A percentile compares a stretch with the other conserved stretches of the same genome.
Evolutionary conservation across 1,140 invertebrate genomes (phyloP).

Genomic region (Cyrtorhinus lividipennis): DNA sequence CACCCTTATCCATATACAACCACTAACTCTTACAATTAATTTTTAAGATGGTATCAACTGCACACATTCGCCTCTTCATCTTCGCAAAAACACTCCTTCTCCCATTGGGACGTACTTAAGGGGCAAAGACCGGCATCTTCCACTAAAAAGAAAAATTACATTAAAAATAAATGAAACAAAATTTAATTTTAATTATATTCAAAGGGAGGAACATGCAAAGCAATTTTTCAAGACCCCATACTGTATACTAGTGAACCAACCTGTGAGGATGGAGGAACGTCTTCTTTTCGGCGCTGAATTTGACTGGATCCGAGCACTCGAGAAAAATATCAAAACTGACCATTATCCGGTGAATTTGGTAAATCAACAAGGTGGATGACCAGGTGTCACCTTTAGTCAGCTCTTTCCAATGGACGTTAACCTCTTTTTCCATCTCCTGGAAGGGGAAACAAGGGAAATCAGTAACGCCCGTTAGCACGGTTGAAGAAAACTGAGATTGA

Average conservation of each 20-base stretch:
- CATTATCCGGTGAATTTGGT: slow-evolving; percentile 62
- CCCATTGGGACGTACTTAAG: slow-evolving; percentile 17
- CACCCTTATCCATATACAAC: too few species aligned
- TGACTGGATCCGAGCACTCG: slow-evolving; percentile 46
- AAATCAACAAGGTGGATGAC: slow-evolving; percentile 42
- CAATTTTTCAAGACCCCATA: neutral
- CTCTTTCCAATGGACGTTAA: slow-evolving; percentile 36
- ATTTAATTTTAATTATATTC: neutral
- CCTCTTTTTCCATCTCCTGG: slow-evolving; percentile 39
- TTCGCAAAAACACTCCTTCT: neutral
- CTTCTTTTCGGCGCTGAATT: slow-evolving; percentile 54
- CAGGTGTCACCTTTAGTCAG: slow-evolving; percentile 25
- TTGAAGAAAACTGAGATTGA: too few species aligned
- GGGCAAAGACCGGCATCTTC: slow-evolving; percentile 16
- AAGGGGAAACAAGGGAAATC: neutral
- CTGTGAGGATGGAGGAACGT: slow-evolving; percentile 42
- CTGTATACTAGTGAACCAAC: slow-evolving; percentile 7
- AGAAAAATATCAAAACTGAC: slow-evolving; percentile 76
- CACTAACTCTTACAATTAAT: too few species aligned
- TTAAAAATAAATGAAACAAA: neutral
- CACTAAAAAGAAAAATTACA: slow-evolving; percentile 19
- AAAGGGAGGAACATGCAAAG: neutral
- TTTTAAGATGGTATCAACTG: too few species aligned
- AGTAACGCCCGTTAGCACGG: too few species aligned
- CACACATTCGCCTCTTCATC: too few species aligned